A percentile compares a stretch with the other conserved stretches of the same genome.
These are phyloP conservation scores for Cabera pusaria DNA, from an alignment of 2,888 invertebrate genomes.

Conservation along the genomic window DNA sequence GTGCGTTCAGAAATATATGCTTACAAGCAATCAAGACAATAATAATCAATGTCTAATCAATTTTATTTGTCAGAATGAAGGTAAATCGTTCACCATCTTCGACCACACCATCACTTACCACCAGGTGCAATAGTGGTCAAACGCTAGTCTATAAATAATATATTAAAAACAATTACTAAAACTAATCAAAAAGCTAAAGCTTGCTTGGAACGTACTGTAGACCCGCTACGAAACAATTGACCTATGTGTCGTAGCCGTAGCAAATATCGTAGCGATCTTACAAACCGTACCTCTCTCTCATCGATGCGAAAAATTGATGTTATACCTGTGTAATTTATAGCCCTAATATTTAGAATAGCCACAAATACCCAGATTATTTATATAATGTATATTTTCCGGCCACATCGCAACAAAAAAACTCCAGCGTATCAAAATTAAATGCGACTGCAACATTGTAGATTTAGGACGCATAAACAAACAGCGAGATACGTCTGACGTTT, in stretches of 20 bases:
- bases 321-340: constrained; percentile 5
- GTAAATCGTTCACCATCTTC: too few species aligned
- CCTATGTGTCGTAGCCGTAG: constrained; percentile 11
- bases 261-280: constrained; percentile 6
- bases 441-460: constrained; percentile 11
- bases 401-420: background rate
- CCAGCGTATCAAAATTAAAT: constrained; percentile 11
- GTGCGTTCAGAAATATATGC: too few species aligned
- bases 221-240: constrained; percentile 11
- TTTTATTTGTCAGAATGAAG: too few species aligned
- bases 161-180: too few species aligned
- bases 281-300: constrained; percentile 9
- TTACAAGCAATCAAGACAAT: too few species aligned
- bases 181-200: too few species aligned
- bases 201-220: too few species aligned
- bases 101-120: too few species aligned
- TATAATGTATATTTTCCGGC: constrained; percentile 13
- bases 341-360: constrained; percentile 8
- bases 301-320: background rate
- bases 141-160: too few species aligned
- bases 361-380: constrained; percentile 10
- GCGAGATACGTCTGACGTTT: constrained; percentile 12
- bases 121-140: too few species aligned
- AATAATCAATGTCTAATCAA: too few species aligned
- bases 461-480: constrained; percentile 23